phyloP scores from a whole-genome alignment of 2,797 vertebrate species.

The Siniperca scherzeri region DNA sequence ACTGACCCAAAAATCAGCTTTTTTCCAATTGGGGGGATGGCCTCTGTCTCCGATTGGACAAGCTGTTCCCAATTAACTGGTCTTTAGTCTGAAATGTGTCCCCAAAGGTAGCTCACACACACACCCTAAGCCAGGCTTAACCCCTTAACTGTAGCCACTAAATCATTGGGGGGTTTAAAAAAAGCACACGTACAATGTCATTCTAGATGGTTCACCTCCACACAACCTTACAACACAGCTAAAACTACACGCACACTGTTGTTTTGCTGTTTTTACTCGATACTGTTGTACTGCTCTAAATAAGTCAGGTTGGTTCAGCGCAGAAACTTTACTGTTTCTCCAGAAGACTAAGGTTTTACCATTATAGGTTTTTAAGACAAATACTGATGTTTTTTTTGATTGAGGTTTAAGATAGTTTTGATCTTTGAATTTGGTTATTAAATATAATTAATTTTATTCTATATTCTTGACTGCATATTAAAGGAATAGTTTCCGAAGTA shows the following conservation, averaged over 20 bases:
- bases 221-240: conserved; percentile 28
- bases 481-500: not conserved
- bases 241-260: conserved; percentile 16
- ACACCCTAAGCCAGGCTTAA: conserved; percentile 3
- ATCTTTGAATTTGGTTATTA: not conserved
- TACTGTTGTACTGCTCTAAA: not conserved
- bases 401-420: not conserved
- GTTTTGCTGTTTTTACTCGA: not conserved
- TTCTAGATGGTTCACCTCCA: conserved; percentile 40
- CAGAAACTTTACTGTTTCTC: not conserved
- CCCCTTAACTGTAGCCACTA: conserved; percentile 20
- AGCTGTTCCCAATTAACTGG: no score
- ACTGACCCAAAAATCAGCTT: no score
- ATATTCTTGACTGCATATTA: not conserved
- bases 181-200: not conserved
- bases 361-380: not conserved
- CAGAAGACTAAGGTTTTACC: not conserved
- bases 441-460: not conserved
- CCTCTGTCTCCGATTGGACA: no score
- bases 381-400: not conserved
- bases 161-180: conserved; percentile 25
- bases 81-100: no score
- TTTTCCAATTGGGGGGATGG: no score
- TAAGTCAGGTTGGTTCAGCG: not conserved
- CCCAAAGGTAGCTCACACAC: not conserved